Conservation (phyloP, 2,113 vertebrate genomes). For the Synodontis membranacea region DNA sequence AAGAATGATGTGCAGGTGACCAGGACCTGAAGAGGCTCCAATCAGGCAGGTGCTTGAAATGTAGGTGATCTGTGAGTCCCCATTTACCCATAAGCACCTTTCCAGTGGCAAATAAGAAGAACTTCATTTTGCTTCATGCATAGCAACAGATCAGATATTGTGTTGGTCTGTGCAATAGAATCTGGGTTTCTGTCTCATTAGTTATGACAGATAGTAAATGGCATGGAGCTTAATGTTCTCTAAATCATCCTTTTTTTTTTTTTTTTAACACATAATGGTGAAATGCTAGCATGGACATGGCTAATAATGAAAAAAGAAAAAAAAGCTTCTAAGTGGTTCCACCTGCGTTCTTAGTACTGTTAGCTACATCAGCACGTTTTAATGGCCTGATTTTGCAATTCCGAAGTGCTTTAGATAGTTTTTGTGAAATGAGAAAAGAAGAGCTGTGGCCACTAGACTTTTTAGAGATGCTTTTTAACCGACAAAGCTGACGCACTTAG, state of each 20-base stretch:
- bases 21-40: conserved; percentile 54
- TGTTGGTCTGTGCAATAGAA: not conserved
- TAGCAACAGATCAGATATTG: not conserved
- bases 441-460: not conserved
- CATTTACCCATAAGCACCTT: conserved; percentile 12
- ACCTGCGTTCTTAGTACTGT: not conserved
- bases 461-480: conserved; percentile 24
- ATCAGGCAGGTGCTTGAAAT: conserved; percentile 55
- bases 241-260: conserved; percentile 17
- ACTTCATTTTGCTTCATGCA: not conserved
- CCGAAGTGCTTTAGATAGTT: conserved; percentile 17
- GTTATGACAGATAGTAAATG: conserved; percentile 2
- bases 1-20: conserved; percentile 51
- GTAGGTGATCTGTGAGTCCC: conserved; percentile 56
- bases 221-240: not conserved
- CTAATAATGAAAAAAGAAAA: not conserved
- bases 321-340: not conserved
- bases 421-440: conserved; percentile 9
- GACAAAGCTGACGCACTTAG: not conserved
- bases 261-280: not conserved
- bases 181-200: not conserved
- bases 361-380: conserved; percentile 21
- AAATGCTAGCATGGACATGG: not conserved
- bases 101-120: not conserved
- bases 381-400: conserved; percentile 1